These are phyloP conservation scores for Hyposoter didymator DNA, from an alignment of 2,888 invertebrate species.

Conservation along the genomic window DNA sequence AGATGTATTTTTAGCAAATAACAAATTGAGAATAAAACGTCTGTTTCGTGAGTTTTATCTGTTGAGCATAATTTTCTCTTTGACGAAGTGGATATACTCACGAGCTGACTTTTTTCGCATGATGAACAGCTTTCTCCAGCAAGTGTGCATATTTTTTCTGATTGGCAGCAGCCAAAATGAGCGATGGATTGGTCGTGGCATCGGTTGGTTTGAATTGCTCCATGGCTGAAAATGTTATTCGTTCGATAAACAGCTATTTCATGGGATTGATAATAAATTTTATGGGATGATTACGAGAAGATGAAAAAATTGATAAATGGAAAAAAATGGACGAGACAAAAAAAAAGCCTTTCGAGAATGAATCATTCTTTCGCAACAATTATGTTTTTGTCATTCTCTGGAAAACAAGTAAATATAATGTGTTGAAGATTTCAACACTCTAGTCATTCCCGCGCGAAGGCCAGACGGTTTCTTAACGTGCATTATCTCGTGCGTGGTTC, in stretches of 20 bases:
- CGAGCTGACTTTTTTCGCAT: slow-evolving; percentile 90
- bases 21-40: slow-evolving; percentile 3
- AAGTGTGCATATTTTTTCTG: slow-evolving; percentile 97
- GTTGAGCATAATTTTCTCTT: not conserved
- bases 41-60: not conserved
- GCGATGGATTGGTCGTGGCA: slow-evolving; percentile 99
- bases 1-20: not conserved
- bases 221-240: slow-evolving; percentile 89
- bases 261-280: not conserved
- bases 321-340: not conserved
- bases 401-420: not conserved
- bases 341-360: not conserved
- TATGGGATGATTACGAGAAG: not conserved
- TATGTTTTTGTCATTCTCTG: not conserved
- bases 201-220: slow-evolving; percentile 98
- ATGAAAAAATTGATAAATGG: not conserved
- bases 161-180: slow-evolving; percentile 97
- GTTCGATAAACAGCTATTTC: not conserved
- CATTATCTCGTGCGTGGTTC: slow-evolving; percentile 21
- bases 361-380: not conserved
- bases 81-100: slow-evolving; percentile 80
- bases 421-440: not conserved
- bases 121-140: slow-evolving; percentile 95
- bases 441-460: slow-evolving; percentile 22
- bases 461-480: slow-evolving; percentile 34